Evolutionary conservation across 2,888 invertebrate genomes (phyloP), one percentile per base, ranked within the genome.

Genomic region (Taenaris catops): DNA sequence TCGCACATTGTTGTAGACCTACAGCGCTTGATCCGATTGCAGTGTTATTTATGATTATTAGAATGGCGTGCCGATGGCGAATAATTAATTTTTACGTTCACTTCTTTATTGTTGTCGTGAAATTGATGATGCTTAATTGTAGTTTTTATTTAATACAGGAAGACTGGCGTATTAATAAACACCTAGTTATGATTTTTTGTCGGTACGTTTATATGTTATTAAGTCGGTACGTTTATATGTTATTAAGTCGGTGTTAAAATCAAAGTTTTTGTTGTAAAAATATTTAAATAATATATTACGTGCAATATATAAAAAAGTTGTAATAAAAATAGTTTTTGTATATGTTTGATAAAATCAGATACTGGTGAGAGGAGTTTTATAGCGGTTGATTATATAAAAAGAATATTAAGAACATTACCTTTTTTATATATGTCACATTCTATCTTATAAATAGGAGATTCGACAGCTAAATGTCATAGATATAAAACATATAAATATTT

Each of bases 1-100:
- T 86, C 80, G 83, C 84, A 81, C 84, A 84, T 84, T 84, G 84
- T 84, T 73, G 61, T 54, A 63, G 80, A 79, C 80, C 80, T 61
- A 78, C 83, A 80, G 74, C 78, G 74, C 73, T 81, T 76, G 78
- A 83, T 83, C 83, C 73, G 78, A 80, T 84, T 79, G 74, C 65
- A 55, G 65, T 60, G 67, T 83, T 73, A 86, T 86, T 86, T 84
- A 86, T 83, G 83, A 73, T 81, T 72, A 78, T 80, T 76, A 78
- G 74, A 84, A 71, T 76, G 69, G 70, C 83, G 75, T 84, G 79
- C 69, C 62, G 70, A 76, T 69, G 58, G 64, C 73, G 68, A 63
- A 70, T 79, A 83, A 81, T 83, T 81, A 81, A 78, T 78, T 81
- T 80, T 78, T 72, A 79, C 76, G 73, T 76, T 66, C 68, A 71